Evolutionary conservation across 2,797 vertebrate species (phyloP).

Genomic region (Diceros bicornis): DNA sequence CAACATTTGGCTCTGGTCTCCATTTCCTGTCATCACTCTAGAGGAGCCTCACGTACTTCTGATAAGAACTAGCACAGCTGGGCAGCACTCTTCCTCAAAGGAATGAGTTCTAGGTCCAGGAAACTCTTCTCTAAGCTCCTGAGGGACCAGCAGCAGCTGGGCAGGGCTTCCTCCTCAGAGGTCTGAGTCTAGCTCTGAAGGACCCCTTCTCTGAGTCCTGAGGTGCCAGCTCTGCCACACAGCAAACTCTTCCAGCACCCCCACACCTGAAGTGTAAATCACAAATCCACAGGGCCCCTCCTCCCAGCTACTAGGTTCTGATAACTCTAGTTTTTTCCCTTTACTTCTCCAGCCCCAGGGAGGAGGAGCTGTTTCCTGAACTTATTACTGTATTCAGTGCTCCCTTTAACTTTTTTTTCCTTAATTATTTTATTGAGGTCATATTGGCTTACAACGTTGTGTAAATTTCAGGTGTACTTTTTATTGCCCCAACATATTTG

Average conservation of each 20-base stretch:
- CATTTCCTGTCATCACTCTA: not conserved
- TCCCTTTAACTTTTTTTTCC: not conserved
- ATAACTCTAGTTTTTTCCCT: not conserved
- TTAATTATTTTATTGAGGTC: too few species aligned
- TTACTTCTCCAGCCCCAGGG: not conserved
- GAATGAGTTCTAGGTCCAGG: not conserved
- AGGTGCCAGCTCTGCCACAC: accelerated
- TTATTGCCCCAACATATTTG: not conserved
- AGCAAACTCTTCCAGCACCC: not conserved
- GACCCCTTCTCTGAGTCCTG: not conserved
- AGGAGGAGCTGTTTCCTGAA: not conserved
- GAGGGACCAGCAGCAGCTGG: accelerated
- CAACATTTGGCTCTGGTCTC: not conserved
- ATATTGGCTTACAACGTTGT: too few species aligned
- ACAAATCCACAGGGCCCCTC: not conserved
- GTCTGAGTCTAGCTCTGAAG: not conserved
- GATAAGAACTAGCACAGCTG: not conserved
- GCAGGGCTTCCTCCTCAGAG: not conserved
- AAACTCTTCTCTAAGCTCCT: not conserved
- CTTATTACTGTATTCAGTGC: not conserved
- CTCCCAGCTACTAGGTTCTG: not conserved
- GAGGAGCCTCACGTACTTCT: accelerated
- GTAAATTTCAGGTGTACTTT: not conserved
- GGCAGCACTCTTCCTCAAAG: not conserved
- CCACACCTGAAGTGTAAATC: not conserved